A percentile compares a stretch with the other conserved stretches of the same genome.
Conservation (phyloP, 1,140 invertebrate species). For the Sinella curviseta region DNA sequence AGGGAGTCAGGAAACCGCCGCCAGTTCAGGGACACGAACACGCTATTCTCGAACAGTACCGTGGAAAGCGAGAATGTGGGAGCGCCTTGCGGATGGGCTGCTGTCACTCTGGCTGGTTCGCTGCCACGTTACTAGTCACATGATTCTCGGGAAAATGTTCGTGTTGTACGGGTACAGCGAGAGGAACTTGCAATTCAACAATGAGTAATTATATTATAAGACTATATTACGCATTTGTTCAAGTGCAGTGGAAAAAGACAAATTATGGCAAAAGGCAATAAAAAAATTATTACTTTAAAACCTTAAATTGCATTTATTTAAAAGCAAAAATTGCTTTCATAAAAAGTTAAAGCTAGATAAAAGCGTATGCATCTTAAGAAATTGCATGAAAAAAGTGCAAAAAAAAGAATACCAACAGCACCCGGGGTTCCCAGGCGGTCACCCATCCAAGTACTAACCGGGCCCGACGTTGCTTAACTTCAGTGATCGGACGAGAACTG, state of each 20-base stretch:
- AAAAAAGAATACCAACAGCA: neutral
- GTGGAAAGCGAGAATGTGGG: neutral
- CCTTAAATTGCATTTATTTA: too few species aligned
- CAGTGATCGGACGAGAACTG: conserved; percentile 55
- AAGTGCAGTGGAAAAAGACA: too few species aligned
- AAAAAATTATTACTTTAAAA: too few species aligned
- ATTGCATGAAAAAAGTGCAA: too few species aligned
- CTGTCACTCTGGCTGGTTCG: conserved; percentile 28
- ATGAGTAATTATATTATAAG: conserved; percentile 6
- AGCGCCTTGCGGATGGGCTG: conserved; percentile 24
- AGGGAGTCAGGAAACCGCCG: neutral
- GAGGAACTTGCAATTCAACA: neutral
- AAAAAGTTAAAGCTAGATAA: too few species aligned
- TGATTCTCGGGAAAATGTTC: conserved; percentile 30
- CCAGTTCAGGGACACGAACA: neutral
- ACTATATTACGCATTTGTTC: too few species aligned
- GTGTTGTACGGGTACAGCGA: conserved; percentile 17
- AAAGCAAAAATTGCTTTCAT: too few species aligned
- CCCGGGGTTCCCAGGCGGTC: neutral
- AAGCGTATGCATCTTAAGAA: too few species aligned
- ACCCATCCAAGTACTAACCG: neutral
- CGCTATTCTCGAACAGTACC: neutral
- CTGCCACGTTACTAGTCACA: conserved; percentile 29
- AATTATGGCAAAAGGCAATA: too few species aligned
- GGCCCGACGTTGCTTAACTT: conserved; percentile 53